Conservation (phyloP, 2,113 vertebrate genomes). For the Nanorana parkeri region DNA sequence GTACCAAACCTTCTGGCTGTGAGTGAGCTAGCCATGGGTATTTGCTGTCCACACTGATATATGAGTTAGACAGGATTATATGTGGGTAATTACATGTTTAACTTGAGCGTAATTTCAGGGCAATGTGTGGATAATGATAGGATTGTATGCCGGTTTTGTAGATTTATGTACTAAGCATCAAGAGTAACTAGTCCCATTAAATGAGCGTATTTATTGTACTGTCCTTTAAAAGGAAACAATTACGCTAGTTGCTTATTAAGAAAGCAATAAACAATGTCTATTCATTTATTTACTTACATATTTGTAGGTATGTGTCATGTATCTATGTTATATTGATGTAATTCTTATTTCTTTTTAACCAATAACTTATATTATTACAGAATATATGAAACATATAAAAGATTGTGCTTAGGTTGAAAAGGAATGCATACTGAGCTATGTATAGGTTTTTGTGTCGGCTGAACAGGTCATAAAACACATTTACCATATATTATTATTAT, state of each 20-base stretch:
- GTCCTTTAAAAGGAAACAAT: neutral
- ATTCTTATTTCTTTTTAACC: neutral
- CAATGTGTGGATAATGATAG: slow-evolving; percentile 43
- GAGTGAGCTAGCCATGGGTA: slow-evolving; percentile 23
- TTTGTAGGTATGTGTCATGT: too few species aligned
- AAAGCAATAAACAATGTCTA: neutral
- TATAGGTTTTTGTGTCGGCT: slow-evolving; percentile 24
- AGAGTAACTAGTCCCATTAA: slow-evolving; percentile 23
- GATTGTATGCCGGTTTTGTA: neutral
- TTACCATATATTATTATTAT: slow-evolving; percentile 4
- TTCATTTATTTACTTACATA: neutral
- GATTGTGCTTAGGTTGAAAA: slow-evolving; percentile 13
- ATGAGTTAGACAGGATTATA: slow-evolving; percentile 40
- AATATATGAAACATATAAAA: slow-evolving; percentile 26
- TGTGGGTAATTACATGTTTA: slow-evolving; percentile 41
- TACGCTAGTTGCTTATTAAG: neutral
- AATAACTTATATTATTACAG: neutral
- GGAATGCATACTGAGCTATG: slow-evolving; percentile 37
- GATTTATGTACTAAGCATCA: slow-evolving; percentile 20
- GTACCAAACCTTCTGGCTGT: neutral
- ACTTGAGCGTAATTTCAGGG: slow-evolving; percentile 47
- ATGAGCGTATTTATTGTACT: neutral
- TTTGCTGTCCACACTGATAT: slow-evolving; percentile 27
- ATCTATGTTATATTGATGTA: neutral
- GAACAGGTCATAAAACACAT: slow-evolving; percentile 16